Percentiles rank a stretch among this genome's conserved stretches.
These are phyloP conservation scores for Cyanoderma ruficeps DNA, from an alignment of 2,113 vertebrate species.

Conservation along the genomic window DNA sequence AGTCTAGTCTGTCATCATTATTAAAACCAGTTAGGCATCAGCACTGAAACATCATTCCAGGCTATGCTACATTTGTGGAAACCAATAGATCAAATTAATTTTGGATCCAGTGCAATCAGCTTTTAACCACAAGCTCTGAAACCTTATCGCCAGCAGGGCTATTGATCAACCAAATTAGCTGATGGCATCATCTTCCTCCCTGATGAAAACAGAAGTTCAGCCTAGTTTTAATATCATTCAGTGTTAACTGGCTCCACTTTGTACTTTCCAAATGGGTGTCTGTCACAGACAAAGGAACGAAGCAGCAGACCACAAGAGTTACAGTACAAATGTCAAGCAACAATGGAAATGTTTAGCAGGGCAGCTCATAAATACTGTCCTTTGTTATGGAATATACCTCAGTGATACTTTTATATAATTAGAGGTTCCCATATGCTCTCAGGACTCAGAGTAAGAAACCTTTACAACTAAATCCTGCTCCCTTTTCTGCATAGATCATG, in stretches of 20 bases:
- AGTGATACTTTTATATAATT: background rate
- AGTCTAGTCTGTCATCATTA: slow-evolving; percentile 34
- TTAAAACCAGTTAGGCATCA: slow-evolving; percentile 54
- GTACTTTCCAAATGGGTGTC: slow-evolving; percentile 34
- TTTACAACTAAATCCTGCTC: background rate
- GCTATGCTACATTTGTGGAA: slow-evolving; percentile 42
- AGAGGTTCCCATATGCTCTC: background rate
- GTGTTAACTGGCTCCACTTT: slow-evolving; percentile 31
- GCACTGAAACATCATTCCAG: slow-evolving; percentile 35
- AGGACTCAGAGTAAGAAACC: background rate
- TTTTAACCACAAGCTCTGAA: slow-evolving; percentile 61
- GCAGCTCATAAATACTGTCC: background rate
- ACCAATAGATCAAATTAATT: slow-evolving; percentile 66
- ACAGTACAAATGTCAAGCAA: background rate
- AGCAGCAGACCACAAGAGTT: background rate
- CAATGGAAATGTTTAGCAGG: background rate
- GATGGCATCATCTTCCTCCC: slow-evolving; percentile 54
- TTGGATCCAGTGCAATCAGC: slow-evolving; percentile 53
- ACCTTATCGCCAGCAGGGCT: slow-evolving; percentile 47
- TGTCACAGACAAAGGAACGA: slow-evolving; percentile 37
- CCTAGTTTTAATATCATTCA: slow-evolving; percentile 60
- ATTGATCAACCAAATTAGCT: slow-evolving; percentile 61
- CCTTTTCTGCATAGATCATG: background rate
- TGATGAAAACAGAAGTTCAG: slow-evolving; percentile 25
- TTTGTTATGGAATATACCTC: background rate